Evolutionary conservation across 2,888 invertebrate genomes (phyloP).

Genomic region (Cataglyphis altisquamis): DNA sequence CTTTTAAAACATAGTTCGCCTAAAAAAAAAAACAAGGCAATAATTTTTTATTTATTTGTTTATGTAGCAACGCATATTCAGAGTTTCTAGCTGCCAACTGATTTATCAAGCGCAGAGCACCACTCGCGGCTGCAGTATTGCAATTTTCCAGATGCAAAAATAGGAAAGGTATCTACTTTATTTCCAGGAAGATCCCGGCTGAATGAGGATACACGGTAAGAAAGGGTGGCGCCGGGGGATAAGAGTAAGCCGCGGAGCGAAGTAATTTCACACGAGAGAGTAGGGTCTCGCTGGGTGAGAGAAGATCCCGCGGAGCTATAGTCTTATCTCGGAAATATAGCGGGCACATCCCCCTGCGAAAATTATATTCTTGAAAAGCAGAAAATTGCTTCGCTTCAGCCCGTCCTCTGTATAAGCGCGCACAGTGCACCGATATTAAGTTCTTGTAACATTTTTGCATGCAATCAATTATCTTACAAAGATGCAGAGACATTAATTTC

Average conservation of each 20-base stretch:
- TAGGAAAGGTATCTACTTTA: constrained; percentile 85
- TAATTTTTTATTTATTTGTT: constrained; percentile 22
- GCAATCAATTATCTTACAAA: constrained; percentile 13
- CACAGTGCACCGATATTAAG: constrained; percentile 53
- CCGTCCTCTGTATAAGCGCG: constrained; percentile 31
- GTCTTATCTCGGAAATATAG: constrained; percentile 83
- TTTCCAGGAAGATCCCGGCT: constrained; percentile 82
- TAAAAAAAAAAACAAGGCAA: background rate
- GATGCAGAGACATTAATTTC: constrained; percentile 3
- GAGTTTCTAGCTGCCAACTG: constrained; percentile 55
- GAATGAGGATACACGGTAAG: constrained; percentile 85
- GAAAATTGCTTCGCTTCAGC: constrained; percentile 80
- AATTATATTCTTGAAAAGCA: constrained; percentile 84
- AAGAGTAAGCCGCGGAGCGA: constrained; percentile 85
- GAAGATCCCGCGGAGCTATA: constrained; percentile 72
- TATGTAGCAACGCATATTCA: constrained; percentile 5
- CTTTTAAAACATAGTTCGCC: background rate
- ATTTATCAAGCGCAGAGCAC: constrained; percentile 67
- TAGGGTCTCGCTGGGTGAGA: constrained; percentile 73
- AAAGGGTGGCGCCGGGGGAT: constrained; percentile 79
- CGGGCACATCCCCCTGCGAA: constrained; percentile 77
- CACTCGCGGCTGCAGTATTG: constrained; percentile 75
- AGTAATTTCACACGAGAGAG: constrained; percentile 86
- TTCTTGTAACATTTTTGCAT: constrained; percentile 37
- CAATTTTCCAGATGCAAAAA: constrained; percentile 85